Conservation (phyloP, 2,888 invertebrate species). For the Schizaphis graminum region DNA sequence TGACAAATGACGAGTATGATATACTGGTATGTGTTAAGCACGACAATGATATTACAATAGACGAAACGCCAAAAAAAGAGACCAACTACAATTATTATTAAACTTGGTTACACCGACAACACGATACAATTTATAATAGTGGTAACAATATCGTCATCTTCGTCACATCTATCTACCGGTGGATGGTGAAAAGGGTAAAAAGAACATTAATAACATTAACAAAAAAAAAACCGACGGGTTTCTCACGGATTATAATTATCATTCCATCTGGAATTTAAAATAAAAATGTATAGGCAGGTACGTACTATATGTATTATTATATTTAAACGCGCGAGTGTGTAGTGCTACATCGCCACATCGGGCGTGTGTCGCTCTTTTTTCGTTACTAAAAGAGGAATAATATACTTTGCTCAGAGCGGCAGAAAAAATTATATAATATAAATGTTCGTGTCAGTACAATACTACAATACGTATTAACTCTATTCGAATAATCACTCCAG, state of each 20-base stretch:
- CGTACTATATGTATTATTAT: background rate
- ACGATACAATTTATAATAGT: conserved; percentile 11
- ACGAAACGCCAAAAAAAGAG: background rate
- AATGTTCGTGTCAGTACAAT: background rate
- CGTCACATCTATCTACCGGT: background rate
- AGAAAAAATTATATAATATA: background rate
- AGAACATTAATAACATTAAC: conserved; percentile 46
- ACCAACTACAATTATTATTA: background rate
- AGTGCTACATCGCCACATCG: too few species aligned
- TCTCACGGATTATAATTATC: conserved; percentile 3
- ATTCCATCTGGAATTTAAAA: conserved; percentile 43
- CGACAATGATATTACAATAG: background rate
- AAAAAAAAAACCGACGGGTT: conserved; percentile 30
- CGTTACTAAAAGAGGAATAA: conserved; percentile 22
- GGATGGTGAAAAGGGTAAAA: background rate
- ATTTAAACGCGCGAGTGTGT: background rate
- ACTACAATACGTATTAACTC: background rate
- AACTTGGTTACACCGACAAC: background rate
- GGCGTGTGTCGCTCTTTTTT: background rate
- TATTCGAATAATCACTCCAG: background rate
- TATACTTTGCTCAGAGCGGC: background rate
- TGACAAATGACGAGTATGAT: background rate
- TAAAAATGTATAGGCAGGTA: background rate
- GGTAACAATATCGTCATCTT: background rate
- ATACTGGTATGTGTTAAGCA: background rate